A percentile compares a stretch with the other conserved stretches of the same genome.
These are phyloP conservation scores for Drosophila leonis DNA, from an alignment of 2,888 invertebrate species.

Conservation along the genomic window DNA sequence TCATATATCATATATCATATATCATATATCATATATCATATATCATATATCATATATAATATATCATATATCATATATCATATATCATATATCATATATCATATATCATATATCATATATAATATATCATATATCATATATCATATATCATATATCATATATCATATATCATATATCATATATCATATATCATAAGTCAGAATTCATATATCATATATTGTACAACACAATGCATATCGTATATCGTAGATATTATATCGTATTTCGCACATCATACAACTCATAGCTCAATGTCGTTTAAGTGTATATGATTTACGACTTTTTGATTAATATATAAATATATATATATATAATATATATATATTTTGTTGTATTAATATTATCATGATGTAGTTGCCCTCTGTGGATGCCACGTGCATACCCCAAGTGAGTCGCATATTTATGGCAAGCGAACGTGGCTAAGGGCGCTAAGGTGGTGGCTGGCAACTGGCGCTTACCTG, in stretches of 20 bases:
- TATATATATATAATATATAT: neutral
- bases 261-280: neutral
- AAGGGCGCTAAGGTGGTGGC: neutral
- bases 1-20: too few species aligned
- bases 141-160: too few species aligned
- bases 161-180: neutral
- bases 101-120: too few species aligned
- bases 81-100: too few species aligned
- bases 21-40: too few species aligned
- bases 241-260: neutral
- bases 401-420: slow-evolving; percentile 18
- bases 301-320: slow-evolving; percentile 32
- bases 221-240: neutral
- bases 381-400: slow-evolving; percentile 11
- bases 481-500: slow-evolving; percentile 9
- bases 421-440: slow-evolving; percentile 21
- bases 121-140: too few species aligned
- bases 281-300: neutral
- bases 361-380: slow-evolving; percentile 15
- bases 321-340: neutral
- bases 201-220: too few species aligned
- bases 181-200: neutral
- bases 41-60: too few species aligned
- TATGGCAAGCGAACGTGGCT: neutral
- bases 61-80: too few species aligned